Base-by-base conservation (phyloP, 2,888 invertebrate species). In the Synanthedon formicaeformis region DNA sequence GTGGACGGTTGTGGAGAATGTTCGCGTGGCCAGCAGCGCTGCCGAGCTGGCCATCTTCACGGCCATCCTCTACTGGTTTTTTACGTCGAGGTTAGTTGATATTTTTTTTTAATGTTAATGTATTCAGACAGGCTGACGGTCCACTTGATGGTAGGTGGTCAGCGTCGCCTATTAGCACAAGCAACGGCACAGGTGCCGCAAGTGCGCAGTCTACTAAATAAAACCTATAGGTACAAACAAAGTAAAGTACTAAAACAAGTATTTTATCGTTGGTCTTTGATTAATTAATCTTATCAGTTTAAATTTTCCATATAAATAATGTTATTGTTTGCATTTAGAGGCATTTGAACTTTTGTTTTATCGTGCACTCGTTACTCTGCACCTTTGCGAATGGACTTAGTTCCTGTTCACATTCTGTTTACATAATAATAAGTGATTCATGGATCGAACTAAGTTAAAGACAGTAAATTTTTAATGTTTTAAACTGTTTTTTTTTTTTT, bases 11-110 rank as follows among this genome's bases (percentile, higher is more conserved):
- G 84, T 86, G 71, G 86, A 88, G 67, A 78, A 85, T 51, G 81
- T 84, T 57, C 64, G 85, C 66, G 83, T 85, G 71, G 89, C 90
- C 78, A 89, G 89, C 68, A 90, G 90, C 5, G 86, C 90, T 55
- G 88, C 90, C 50, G 90, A 90, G 72, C 76, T 90, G 60, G 89
- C 90, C 69, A 86, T 91, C 74, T 89, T 90, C 78, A 89, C 89
- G 60, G 90, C 89, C 55, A 81, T 90, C 40, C 78, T 91, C 59
- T 90, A 89, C 78, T 91, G 90, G 86, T 89, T 90, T 78, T 90
- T 90, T 75, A 90, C 89, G 52, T 87, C 88, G 62, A 90, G 90
- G 90, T 90, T 76, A 51, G 81, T 78, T 59, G 34, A 51, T 51
- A 23, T 53, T 51, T 45, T 57, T 16, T 34, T 14, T 51, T 16